A percentile compares a stretch with the other conserved stretches of the same genome.
Conservation (phyloP, 1,140 invertebrate genomes). For the Ceratitis capitata region DNA sequence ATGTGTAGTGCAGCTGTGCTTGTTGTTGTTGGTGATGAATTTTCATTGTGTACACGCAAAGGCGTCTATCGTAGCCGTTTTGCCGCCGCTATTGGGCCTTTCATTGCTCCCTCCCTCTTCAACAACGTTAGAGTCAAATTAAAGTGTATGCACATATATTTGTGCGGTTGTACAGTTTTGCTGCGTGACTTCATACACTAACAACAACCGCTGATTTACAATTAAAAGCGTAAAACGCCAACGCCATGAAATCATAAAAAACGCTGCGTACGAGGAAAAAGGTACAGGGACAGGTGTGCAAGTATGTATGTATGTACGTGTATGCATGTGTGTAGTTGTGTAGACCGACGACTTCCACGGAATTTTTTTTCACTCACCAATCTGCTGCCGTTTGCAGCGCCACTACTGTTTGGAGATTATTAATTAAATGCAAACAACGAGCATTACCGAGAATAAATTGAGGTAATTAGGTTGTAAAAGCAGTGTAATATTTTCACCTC, state of each 20-base stretch:
- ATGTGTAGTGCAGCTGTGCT: no score
- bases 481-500: slow-evolving; percentile 40
- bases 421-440: slow-evolving; percentile 41
- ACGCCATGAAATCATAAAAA: slow-evolving; percentile 26
- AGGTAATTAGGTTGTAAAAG: slow-evolving; percentile 40
- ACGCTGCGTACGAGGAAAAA: not conserved
- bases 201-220: slow-evolving; percentile 5
- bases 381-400: not conserved
- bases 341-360: not conserved
- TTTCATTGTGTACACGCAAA: not conserved
- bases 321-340: not conserved
- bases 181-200: slow-evolving; percentile 24
- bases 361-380: not conserved
- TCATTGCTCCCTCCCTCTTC: not conserved
- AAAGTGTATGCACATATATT: no score
- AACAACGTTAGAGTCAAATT: no score
- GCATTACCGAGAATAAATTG: slow-evolving; percentile 40
- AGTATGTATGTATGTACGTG: not conserved
- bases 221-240: slow-evolving; percentile 9
- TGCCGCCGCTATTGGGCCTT: not conserved
- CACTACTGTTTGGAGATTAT: not conserved
- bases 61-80: not conserved
- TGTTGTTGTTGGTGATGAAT: not conserved
- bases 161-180: not conserved
- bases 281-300: not conserved